A percentile compares a stretch with the other conserved stretches of the same genome.
Evolutionary conservation across 2,113 vertebrate species (phyloP).

Genomic region (Aythya baeri): DNA sequence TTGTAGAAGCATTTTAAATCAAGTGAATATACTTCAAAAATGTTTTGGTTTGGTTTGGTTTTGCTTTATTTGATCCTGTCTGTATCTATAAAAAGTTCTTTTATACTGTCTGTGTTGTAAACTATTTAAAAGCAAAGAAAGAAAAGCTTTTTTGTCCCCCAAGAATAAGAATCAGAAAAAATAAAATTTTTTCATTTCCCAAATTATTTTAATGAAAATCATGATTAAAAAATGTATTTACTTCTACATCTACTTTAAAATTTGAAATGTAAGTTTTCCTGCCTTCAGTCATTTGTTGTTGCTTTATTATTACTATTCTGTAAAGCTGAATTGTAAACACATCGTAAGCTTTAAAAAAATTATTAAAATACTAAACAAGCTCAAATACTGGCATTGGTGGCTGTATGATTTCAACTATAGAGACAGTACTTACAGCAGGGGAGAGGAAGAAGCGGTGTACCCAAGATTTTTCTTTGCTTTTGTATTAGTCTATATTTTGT

Average conservation of each 20-base stretch:
- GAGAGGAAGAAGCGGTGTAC: not conserved
- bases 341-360: not conserved
- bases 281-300: too few relatives aligned
- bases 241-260: not conserved
- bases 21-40: not conserved
- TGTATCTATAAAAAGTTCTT: not conserved
- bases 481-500: not conserved
- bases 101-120: not conserved
- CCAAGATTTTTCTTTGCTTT: not conserved
- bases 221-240: not conserved
- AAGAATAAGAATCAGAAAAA: not conserved
- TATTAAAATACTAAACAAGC: not conserved
- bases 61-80: not conserved
- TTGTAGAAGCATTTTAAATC: not conserved
- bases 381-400: not conserved
- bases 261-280: not conserved
- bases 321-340: not conserved
- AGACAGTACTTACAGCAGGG: not conserved
- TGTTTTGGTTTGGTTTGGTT: not conserved
- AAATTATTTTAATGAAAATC: not conserved
- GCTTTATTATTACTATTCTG: not conserved
- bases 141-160: not conserved
- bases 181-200: not conserved
- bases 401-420: not conserved
- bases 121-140: not conserved